These are phyloP conservation scores for Mesopsocus fuscifrons DNA, from an alignment of 2,888 invertebrate species.

Conservation along the genomic window DNA sequence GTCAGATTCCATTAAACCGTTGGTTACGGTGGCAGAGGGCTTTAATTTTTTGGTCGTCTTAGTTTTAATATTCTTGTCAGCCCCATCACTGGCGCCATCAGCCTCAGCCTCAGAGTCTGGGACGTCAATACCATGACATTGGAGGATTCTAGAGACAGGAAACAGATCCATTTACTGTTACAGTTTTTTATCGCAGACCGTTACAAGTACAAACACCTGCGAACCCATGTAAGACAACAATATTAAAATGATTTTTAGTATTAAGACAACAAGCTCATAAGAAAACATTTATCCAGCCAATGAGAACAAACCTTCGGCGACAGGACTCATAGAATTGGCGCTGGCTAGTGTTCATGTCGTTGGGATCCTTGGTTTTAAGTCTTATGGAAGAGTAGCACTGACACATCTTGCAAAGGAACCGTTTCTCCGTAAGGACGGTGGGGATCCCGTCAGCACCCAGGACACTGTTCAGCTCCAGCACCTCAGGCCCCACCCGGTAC, in stretches of 20 bases:
- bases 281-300: too few relatives aligned
- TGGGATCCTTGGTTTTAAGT: constrained; percentile 32
- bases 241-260: too few relatives aligned
- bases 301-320: constrained; percentile 32
- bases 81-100: constrained; percentile 20
- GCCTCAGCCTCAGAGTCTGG: constrained; percentile 28
- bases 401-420: constrained; percentile 65
- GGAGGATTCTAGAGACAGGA: constrained; percentile 39
- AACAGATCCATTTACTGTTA: too few relatives aligned
- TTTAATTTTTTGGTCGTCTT: constrained; percentile 26
- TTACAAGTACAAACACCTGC: too few relatives aligned
- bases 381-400: constrained; percentile 56
- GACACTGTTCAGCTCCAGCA: constrained; percentile 29
- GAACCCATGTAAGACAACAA: too few relatives aligned
- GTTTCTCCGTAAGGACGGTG: constrained; percentile 42
- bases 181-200: too few relatives aligned
- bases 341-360: constrained; percentile 24
- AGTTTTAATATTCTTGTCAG: constrained; percentile 16
- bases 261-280: too few relatives aligned
- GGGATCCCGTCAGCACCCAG: constrained; percentile 36
- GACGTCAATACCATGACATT: constrained; percentile 48
- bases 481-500: constrained; percentile 38
- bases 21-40: constrained; percentile 22
- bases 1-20: constrained; percentile 13
- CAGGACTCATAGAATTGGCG: constrained; percentile 37